Base-by-base conservation (phyloP, 2,113 vertebrate genomes). In the Malurus alboscapulatus region DNA sequence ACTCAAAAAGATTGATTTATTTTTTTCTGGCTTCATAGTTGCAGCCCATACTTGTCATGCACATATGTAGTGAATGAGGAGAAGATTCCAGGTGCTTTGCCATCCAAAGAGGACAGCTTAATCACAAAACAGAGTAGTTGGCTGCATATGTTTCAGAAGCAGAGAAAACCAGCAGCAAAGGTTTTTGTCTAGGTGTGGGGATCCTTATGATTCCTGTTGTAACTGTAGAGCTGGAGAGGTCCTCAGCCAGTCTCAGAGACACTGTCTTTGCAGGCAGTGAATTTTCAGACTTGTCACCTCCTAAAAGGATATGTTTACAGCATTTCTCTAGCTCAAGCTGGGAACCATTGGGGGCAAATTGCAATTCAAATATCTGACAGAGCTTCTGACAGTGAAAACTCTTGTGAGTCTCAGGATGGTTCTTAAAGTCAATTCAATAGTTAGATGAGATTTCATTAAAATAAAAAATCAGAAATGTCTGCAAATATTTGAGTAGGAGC, bases 401-500 rank as follows among this genome's bases (percentile, higher is more conserved):
- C 68, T 92, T 91, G 53, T 79, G 24, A 94, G 54, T 53, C 22
- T 85, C 50, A n/a, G 80, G 40, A 75, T 94, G 77, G 71, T 94
- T 95, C 80, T 92, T 91, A 30, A 94, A 94, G 80, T 77, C 62
- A 87, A 85, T 89, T 87, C 79, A 96, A 81, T 34, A 89, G 87
- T 87, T 90, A 83, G 63, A 91, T 62, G 77, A 85, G 77, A 73
- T 92, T 96, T 92, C 87, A 88, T 94, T 91, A 92, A 86, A 95
- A 90, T 87, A 78, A 90, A 95, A 91, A 92, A 84, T 40, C 34
- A 14, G 75, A 90, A 29, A 84, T 68, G 58, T 89, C 90, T 93
- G 80, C 93, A 96, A 95, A 97, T 96, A 96, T 95, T 96, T 96
- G 88, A 90, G 47, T 87, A 92, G 75, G 78, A 90, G 36, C 51